Evolutionary conservation across 2,888 invertebrate species (phyloP).

Genomic region (Drosophila colorata): DNA sequence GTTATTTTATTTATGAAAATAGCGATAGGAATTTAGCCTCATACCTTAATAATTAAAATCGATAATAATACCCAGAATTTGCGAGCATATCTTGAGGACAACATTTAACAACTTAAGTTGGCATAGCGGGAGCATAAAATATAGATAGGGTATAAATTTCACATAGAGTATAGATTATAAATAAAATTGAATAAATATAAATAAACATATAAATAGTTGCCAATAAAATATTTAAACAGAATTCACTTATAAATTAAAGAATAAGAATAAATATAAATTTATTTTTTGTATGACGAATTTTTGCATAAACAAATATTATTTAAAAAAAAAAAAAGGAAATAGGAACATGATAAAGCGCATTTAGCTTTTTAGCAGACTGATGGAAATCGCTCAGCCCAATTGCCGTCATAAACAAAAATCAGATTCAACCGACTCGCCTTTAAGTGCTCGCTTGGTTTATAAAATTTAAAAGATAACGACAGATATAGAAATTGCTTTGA

Average conservation of each 20-base stretch:
- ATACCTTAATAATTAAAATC: conserved; percentile 3
- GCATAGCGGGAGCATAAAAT: not conserved
- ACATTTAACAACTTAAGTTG: not conserved
- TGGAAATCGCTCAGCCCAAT: conserved; percentile 5
- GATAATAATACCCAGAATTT: not conserved
- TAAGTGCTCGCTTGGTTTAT: conserved; percentile 40
- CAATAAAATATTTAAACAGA: not conserved
- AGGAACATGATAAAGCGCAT: too few species aligned
- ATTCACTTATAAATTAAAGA: not conserved
- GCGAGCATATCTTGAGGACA: not conserved
- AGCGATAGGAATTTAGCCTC: not conserved
- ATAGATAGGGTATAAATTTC: not conserved
- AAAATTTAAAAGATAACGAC: conserved; percentile 15
- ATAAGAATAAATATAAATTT: too few species aligned
- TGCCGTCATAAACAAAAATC: conserved; percentile 45
- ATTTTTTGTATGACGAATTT: too few species aligned
- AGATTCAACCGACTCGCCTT: conserved; percentile 27
- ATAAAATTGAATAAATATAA: not conserved
- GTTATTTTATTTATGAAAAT: conserved; percentile 13
- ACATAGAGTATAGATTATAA: not conserved
- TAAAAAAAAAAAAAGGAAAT: not conserved
- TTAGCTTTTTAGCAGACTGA: not conserved
- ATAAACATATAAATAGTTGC: not conserved
- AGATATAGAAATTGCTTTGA: conserved; percentile 4
- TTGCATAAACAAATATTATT: not conserved